A percentile compares a stretch with the other conserved stretches of the same genome.
Evolutionary conservation across 1,140 invertebrate genomes (phyloP).

Genomic region (Drosophila gunungcola): DNA sequence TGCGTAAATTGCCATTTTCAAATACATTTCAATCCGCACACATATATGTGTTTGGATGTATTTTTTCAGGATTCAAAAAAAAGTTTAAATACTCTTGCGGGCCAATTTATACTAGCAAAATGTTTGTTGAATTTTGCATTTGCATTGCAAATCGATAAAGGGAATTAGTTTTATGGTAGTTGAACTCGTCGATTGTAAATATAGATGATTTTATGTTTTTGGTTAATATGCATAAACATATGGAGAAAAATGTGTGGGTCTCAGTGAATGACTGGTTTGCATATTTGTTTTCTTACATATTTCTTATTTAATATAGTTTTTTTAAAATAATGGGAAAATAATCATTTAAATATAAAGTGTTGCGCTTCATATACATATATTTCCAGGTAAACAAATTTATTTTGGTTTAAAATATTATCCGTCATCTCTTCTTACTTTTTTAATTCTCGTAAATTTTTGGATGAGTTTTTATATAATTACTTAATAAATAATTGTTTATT

Average conservation of each 20-base stretch:
- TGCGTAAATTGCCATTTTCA: conserved; percentile 81
- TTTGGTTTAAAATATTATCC: not conserved
- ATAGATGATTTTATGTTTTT: conserved; percentile 2
- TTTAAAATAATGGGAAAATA: no score
- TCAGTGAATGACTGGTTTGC: no score
- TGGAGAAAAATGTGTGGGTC: not conserved
- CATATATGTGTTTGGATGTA: conserved; percentile 27
- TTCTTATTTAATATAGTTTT: no score
- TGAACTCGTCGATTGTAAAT: conserved; percentile 14
- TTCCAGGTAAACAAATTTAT: no score
- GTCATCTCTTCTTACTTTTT: not conserved
- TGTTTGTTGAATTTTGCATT: conserved; percentile 9
- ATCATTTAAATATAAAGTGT: no score
- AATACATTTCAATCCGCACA: conserved; percentile 73
- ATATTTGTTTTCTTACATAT: no score
- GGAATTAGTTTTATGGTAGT: conserved; percentile 32
- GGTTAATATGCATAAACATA: not conserved
- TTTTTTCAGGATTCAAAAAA: conserved; percentile 36
- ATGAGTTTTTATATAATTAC: not conserved
- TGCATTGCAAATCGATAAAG: conserved; percentile 30
- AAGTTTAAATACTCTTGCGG: conserved; percentile 44
- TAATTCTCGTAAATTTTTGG: no score
- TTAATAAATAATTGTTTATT: not conserved
- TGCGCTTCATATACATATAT: no score
- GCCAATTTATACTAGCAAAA: conserved; percentile 19